Percentiles rank a stretch among this genome's conserved stretches.
phyloP scores from a whole-genome alignment of 2,113 vertebrate genomes.

The Sorex araneus region DNA sequence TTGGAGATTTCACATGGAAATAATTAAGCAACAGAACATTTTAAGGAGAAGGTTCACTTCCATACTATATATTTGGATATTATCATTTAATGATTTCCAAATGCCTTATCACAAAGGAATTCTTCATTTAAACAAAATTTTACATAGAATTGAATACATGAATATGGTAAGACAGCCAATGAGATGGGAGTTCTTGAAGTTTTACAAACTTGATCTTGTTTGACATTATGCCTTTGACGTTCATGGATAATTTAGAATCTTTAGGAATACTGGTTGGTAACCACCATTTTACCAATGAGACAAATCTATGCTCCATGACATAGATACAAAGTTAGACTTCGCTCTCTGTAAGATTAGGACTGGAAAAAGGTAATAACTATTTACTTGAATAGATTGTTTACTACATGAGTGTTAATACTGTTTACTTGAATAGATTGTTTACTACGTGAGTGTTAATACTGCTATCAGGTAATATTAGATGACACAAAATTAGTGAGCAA shows the following conservation, averaged over 20 bases:
- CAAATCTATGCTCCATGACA: neutral
- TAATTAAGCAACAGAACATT: conserved; percentile 47
- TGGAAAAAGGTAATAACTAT: neutral
- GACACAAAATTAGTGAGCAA: conserved; percentile 8
- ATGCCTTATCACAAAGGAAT: conserved; percentile 31
- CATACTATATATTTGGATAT: conserved; percentile 38
- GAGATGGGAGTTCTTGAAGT: neutral
- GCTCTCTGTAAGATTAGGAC: neutral
- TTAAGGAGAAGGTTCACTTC: conserved; percentile 24
- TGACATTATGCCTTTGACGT: neutral
- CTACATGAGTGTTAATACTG: neutral
- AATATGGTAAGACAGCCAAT: neutral
- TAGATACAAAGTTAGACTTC: neutral
- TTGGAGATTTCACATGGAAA: conserved; percentile 30
- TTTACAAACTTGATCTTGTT: neutral
- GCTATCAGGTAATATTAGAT: neutral
- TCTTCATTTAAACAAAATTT: conserved; percentile 28
- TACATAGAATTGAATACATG: conserved; percentile 8
- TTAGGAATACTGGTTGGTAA: neutral
- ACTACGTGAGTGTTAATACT: neutral
- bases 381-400: conserved; percentile 2
- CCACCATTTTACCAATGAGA: neutral
- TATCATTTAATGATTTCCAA: conserved; percentile 53
- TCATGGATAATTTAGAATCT: conserved; percentile 11
- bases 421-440: conserved; percentile 5